A percentile compares a stretch with the other conserved stretches of the same genome.
phyloP scores from a whole-genome alignment of 2,888 invertebrate genomes.

The Ommatoiulus sabulosus region DNA sequence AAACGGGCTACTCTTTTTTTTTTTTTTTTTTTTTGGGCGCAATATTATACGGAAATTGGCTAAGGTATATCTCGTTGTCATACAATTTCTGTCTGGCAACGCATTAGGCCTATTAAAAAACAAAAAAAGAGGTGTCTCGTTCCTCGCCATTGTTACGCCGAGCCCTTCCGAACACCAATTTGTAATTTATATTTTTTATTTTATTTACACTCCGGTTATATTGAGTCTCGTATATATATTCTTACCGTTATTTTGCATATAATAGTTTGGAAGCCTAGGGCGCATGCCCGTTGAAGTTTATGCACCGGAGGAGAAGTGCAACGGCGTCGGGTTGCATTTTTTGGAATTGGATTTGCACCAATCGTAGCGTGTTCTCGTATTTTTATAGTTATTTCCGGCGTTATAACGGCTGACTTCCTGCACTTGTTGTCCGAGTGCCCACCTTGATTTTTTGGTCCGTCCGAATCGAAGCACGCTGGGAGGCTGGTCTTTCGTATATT shows the following conservation, averaged over 20 bases:
- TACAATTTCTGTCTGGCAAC: neutral
- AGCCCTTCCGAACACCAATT: neutral
- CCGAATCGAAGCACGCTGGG: neutral
- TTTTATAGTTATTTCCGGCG: conserved; percentile 17
- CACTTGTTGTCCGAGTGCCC: neutral
- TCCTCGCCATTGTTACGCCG: neutral
- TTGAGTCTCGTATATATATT: conserved; percentile 20
- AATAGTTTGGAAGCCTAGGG: neutral
- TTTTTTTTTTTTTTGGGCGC: neutral
- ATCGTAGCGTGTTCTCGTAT: neutral
- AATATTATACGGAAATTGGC: neutral
- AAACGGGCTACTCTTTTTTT: neutral
- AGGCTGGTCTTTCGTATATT: neutral
- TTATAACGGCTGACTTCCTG: neutral
- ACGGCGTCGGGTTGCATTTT: neutral
- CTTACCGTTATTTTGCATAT: conserved; percentile 18
- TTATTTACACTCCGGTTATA: neutral
- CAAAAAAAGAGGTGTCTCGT: neutral
- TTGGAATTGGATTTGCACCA: conserved; percentile 18
- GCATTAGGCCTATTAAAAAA: conserved; percentile 7
- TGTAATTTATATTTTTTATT: conserved; percentile 37
- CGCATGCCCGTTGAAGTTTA: conserved; percentile 11
- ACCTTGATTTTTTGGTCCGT: neutral
- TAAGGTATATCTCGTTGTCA: conserved; percentile 18
- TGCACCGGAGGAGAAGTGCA: neutral